Evolutionary conservation across 2,113 vertebrate genomes (phyloP).

Genomic region (Podilymbus podiceps): DNA sequence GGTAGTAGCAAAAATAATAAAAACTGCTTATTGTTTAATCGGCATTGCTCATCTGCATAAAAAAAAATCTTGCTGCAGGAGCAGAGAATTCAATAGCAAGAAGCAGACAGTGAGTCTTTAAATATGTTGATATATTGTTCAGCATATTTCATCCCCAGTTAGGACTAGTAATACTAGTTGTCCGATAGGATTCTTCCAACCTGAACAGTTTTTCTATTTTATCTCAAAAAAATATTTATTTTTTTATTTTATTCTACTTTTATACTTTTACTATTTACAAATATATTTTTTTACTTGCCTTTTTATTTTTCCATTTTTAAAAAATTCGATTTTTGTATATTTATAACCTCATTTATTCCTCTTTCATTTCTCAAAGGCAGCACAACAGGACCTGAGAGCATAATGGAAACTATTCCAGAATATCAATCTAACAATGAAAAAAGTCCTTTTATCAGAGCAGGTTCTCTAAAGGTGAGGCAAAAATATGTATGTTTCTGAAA

Average conservation of each 20-base stretch:
- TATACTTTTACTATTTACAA: background rate
- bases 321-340: background rate
- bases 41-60: background rate
- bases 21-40: background rate
- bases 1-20: background rate
- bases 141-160: background rate
- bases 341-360: background rate
- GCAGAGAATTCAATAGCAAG: background rate
- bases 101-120: background rate
- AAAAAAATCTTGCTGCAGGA: background rate
- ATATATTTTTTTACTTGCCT: background rate
- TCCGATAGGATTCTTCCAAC: background rate
- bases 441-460: slow-evolving; percentile 71
- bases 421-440: background rate
- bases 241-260: background rate
- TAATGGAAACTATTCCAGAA: background rate
- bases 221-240: background rate
- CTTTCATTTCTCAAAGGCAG: slow-evolving; percentile 32
- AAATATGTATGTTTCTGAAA: background rate
- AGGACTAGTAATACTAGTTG: background rate
- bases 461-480: slow-evolving; percentile 78
- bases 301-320: background rate
- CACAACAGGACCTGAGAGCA: background rate
- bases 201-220: background rate
- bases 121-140: background rate